Base-by-base conservation (phyloP, 2,113 vertebrate species). In the Leptodactylus fuscus region DNA sequence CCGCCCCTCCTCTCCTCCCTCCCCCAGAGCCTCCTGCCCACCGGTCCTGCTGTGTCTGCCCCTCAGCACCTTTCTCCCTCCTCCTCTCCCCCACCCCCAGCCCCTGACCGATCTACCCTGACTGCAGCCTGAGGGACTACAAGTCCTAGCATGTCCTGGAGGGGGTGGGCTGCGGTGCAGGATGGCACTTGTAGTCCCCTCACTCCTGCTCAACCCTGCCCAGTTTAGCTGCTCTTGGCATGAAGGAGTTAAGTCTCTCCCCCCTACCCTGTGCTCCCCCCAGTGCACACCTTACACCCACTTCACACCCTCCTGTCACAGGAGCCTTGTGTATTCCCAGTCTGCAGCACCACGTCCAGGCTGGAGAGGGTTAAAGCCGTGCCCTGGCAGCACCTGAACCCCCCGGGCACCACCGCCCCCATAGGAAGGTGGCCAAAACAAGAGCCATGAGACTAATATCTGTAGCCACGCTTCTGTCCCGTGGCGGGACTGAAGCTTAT, bases 281-380 rank as follows among this genome's bases (percentile, higher is more conserved):
- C 41, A 5, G 41, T 44, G 41, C 41, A 44, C 41, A 44, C 41
- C 41, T 44, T 44, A 44, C 41, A 44, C 41, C 73, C n/a, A 22
- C n/a, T 12, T 76, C 16, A 76, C 73, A 76, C 73, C 73, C 27
- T 51, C 12, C 46, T 76, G 73, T 51, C 44, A 75, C 41, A 27
- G 32, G 12, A 44, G 41, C 41, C 38, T 36, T 44, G 36, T 71
- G 18, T 71, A 41, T 36, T 38, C 20, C n/a, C 36, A 20, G 49
- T 9, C 49, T 51, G 20, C 18, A 0, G 15, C 34, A 0, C 67
- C 34, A 22, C 2, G 49, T 51, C 18, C 49, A 51, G 53, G 5
- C 53, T 55, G 22, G 20, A 71, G 38, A 41, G 67, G 18, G 34
- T 71, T 41, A 71, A 41, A 38, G 32, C 38, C 34, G 20, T 0